These are phyloP conservation scores for Empidonax traillii DNA, from an alignment of 2,113 vertebrate genomes.

Conservation along the genomic window DNA sequence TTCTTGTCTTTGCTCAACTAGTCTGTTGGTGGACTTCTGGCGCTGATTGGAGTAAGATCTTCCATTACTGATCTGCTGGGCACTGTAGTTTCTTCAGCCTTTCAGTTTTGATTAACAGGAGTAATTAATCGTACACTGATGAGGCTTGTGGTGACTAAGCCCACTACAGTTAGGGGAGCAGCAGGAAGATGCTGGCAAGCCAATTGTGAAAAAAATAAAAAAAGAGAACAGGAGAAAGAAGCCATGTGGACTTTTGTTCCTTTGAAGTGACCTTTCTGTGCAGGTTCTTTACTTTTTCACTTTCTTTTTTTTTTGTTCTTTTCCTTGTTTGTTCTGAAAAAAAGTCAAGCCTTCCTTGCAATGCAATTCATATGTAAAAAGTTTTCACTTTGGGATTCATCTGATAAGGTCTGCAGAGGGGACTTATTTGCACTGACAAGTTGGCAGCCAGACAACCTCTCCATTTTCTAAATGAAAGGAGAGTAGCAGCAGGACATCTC, in stretches of 20 bases:
- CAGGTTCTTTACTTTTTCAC: slow-evolving; percentile 6
- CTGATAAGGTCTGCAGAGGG: slow-evolving; percentile 37
- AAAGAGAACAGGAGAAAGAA: background rate
- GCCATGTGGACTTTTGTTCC: slow-evolving; percentile 1
- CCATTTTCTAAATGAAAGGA: slow-evolving; percentile 64
- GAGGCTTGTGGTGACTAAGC: background rate
- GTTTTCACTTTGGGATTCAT: slow-evolving; percentile 38
- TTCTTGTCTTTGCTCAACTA: background rate
- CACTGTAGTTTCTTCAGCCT: background rate
- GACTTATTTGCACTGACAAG: slow-evolving; percentile 37
- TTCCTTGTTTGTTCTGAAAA: slow-evolving; percentile 2
- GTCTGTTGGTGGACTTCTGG: background rate
- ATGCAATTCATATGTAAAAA: slow-evolving; percentile 58
- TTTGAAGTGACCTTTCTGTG: slow-evolving; percentile 3
- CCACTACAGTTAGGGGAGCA: background rate
- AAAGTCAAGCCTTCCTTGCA: background rate
- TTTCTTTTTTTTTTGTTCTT: slow-evolving; percentile 19
- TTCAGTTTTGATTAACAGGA: slow-evolving; percentile 20
- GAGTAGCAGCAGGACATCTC: slow-evolving; percentile 51
- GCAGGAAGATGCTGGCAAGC: background rate
- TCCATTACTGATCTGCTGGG: background rate
- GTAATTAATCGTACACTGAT: slow-evolving; percentile 15
- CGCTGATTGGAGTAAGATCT: background rate
- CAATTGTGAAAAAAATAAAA: background rate
- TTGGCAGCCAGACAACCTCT: slow-evolving; percentile 60